A percentile compares a stretch with the other conserved stretches of the same genome.
Evolutionary conservation across 1,140 invertebrate genomes (phyloP).

Genomic region (Ceratosolen fusciceps): DNA sequence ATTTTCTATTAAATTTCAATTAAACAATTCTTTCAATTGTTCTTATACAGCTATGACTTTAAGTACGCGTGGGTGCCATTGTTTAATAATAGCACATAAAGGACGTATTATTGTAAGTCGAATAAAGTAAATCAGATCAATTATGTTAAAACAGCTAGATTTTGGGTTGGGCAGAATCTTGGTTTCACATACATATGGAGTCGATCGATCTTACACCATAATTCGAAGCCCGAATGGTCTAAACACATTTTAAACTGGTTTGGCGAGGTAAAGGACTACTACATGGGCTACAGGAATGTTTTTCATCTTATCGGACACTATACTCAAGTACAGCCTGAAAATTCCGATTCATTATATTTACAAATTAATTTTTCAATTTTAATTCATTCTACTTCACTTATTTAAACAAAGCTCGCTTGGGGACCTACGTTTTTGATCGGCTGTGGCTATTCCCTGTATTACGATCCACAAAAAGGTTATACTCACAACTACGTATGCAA

Average conservation of each 20-base stretch:
- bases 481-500: constrained; percentile 90
- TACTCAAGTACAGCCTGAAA: constrained; percentile 76
- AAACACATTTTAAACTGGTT: constrained; percentile 85
- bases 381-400: constrained; percentile 55
- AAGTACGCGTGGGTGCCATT: too few relatives aligned
- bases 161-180: constrained; percentile 87
- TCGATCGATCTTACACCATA: constrained; percentile 71
- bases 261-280: constrained; percentile 82
- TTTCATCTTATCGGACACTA: constrained; percentile 88
- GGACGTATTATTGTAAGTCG: too few relatives aligned
- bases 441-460: constrained; percentile 86
- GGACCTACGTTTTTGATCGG: constrained; percentile 83
- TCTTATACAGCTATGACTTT: too few relatives aligned
- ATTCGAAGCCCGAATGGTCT: constrained; percentile 79
- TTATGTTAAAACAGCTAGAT: constrained; percentile 77
- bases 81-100: too few relatives aligned
- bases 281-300: constrained; percentile 76
- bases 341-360: not conserved
- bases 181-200: constrained; percentile 84
- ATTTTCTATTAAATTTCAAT: too few relatives aligned
- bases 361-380: not conserved
- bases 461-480: constrained; percentile 78
- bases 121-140: too few relatives aligned
- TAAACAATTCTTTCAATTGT: too few relatives aligned
- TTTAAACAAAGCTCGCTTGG: constrained; percentile 86